These are phyloP conservation scores for Neolamprologus hecqui DNA, from an alignment of 2,113 vertebrate species.

Conservation along the genomic window DNA sequence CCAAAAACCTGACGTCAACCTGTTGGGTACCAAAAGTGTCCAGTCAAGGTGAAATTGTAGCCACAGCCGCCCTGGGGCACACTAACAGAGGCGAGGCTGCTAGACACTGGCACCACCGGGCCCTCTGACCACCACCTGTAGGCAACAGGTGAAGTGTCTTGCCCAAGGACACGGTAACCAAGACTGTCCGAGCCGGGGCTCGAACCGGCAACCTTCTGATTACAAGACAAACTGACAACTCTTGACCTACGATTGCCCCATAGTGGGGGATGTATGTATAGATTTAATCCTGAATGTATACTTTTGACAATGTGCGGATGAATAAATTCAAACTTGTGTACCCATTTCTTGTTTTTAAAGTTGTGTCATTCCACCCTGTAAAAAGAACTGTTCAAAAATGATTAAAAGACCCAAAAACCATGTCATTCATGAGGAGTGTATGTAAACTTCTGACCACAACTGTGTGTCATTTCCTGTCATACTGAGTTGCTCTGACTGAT, in stretches of 20 bases:
- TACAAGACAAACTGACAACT: background rate
- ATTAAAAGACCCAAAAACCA: background rate
- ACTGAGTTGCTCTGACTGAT: background rate
- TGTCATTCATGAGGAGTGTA: background rate
- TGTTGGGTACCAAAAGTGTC: background rate
- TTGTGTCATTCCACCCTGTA: background rate
- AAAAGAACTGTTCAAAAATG: background rate
- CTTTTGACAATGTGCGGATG: background rate
- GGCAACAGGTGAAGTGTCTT: background rate
- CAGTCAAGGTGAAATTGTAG: background rate
- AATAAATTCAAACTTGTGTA: background rate
- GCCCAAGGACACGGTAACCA: background rate
- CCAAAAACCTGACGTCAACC: background rate
- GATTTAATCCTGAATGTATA: background rate
- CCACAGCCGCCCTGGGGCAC: accelerated
- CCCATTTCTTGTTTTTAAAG: background rate
- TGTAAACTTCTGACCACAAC: background rate
- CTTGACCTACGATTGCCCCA: background rate
- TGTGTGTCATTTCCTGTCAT: background rate
- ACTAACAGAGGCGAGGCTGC: background rate
- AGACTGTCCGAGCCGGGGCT: background rate
- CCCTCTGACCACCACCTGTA: background rate
- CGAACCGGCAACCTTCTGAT: background rate
- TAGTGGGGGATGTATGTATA: background rate
- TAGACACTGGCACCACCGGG: background rate